Base-by-base conservation (phyloP, 2,888 invertebrate genomes). In the Caenorhabditis sulstoni region DNA sequence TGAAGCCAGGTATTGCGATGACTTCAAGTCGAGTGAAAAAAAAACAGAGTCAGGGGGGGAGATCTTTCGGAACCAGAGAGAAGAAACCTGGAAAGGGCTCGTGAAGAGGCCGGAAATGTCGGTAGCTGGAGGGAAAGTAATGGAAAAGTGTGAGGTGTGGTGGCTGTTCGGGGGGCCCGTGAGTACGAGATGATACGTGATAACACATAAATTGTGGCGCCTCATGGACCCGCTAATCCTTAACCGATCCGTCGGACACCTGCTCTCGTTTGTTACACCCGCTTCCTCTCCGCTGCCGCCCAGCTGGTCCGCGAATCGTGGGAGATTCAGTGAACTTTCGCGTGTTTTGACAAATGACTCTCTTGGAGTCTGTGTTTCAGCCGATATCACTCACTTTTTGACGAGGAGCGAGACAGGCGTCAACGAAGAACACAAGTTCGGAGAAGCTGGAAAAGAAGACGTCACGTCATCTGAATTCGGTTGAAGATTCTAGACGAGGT, bases 131-230 rank as follows among this genome's bases (percentile, higher is more conserved):
- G 29, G 3, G 29, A 7, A 29, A 62, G 62, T 55, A 71, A 62
- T 71, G 55, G 62, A 57, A 70, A 62, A 14, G 57, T 71, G 62
- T 57, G 70, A 62, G 52, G 47, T 59, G 61, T 70, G 70, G n/a
- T 23, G 61, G 55, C 57, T 67, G 58, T 58, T 57, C 67, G 16
- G 7, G 37, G 37, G 37, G 37, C 37, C 37, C 11, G 37, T 23
- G 57, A 49, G 50, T 58, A 57, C 58, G 14, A n/a, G 57, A 41
- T 44, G 67, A 53, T 71, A 71, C 71, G 71, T 71, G 71, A 71
- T 62, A 71, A 71, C 71, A 71, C 71, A 71, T 71, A 71, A 62
- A 71, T 71, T 71, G 62, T 71, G 49, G 14, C 20, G 16, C 39
- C 50, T 18, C 37, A 9, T 16, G 61, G 61, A 29, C 29, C 37